Evolutionary conservation across 2,797 vertebrate species (phyloP).

Genomic region (Hippopotamyrus pictus): DNA sequence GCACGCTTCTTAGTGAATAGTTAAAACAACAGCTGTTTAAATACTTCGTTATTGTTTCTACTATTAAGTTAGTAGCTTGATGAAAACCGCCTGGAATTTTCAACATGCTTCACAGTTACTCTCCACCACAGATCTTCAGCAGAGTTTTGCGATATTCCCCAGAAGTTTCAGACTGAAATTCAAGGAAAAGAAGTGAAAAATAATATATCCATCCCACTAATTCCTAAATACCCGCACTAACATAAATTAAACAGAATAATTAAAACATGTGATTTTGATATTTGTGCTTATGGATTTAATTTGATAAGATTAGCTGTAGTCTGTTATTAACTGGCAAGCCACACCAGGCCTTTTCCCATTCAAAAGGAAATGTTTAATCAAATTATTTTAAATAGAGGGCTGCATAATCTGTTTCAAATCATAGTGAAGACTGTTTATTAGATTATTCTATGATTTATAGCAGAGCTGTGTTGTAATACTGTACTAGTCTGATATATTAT

Average conservation of each 20-base stretch:
- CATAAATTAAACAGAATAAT: background rate
- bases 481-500: background rate
- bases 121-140: slow-evolving; percentile 55
- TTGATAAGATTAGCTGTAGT: background rate
- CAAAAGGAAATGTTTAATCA: background rate
- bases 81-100: background rate
- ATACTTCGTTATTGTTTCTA: background rate
- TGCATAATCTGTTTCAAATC: background rate
- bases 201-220: background rate
- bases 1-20: background rate
- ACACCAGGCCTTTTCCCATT: background rate
- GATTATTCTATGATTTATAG: background rate
- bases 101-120: background rate
- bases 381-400: background rate
- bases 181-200: background rate
- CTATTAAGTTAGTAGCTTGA: background rate
- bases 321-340: background rate
- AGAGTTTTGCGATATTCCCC: slow-evolving; percentile 47
- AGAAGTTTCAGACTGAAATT: slow-evolving; percentile 57
- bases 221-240: background rate
- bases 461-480: background rate
- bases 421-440: background rate
- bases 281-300: background rate
- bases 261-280: background rate
- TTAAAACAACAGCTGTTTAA: background rate